Conservation (phyloP, 2,888 invertebrate genomes). For the Amphimallon solstitiale region DNA sequence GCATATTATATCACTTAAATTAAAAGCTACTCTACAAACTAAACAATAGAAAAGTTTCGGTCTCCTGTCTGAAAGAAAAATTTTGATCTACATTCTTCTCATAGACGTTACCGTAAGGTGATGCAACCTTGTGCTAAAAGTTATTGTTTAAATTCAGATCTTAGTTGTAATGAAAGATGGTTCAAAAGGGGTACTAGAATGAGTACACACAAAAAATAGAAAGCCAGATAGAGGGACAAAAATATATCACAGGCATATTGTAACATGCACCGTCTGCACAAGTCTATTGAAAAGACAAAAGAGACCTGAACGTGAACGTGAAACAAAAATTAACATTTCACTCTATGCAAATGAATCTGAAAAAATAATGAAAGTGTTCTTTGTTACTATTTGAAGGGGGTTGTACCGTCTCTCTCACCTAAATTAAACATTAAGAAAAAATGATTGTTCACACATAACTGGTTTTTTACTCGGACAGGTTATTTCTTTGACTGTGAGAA, state of each 20-base stretch:
- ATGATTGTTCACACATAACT: slow-evolving; percentile 30
- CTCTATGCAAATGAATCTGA: slow-evolving; percentile 55
- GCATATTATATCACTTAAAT: slow-evolving; percentile 12
- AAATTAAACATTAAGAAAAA: slow-evolving; percentile 33
- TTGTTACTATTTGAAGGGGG: slow-evolving; percentile 45
- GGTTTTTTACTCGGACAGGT: slow-evolving; percentile 27
- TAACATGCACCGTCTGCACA: slow-evolving; percentile 27
- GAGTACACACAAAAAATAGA: slow-evolving; percentile 47
- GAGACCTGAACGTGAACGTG: slow-evolving; percentile 52
- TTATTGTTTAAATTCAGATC: slow-evolving; percentile 50
- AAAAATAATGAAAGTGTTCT: slow-evolving; percentile 52
- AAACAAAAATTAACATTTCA: slow-evolving; percentile 55
- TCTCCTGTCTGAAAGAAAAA: slow-evolving; percentile 4
- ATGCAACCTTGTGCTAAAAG: slow-evolving; percentile 21
- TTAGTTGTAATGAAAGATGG: slow-evolving; percentile 52
- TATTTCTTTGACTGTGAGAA: slow-evolving; percentile 31
- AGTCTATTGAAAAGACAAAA: slow-evolving; percentile 49
- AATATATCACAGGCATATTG: slow-evolving; percentile 27
- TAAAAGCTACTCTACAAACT: slow-evolving; percentile 22
- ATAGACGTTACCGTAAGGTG: slow-evolving; percentile 18
- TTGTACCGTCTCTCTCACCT: slow-evolving; percentile 15
- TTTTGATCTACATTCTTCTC: slow-evolving; percentile 8
- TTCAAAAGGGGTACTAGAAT: slow-evolving; percentile 47
- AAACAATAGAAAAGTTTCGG: slow-evolving; percentile 24
- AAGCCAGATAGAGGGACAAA: slow-evolving; percentile 41